Percentiles rank a stretch among this genome's conserved stretches.
These are phyloP conservation scores for Drosophila engyochracea DNA, from an alignment of 2,888 invertebrate genomes.

Conservation along the genomic window DNA sequence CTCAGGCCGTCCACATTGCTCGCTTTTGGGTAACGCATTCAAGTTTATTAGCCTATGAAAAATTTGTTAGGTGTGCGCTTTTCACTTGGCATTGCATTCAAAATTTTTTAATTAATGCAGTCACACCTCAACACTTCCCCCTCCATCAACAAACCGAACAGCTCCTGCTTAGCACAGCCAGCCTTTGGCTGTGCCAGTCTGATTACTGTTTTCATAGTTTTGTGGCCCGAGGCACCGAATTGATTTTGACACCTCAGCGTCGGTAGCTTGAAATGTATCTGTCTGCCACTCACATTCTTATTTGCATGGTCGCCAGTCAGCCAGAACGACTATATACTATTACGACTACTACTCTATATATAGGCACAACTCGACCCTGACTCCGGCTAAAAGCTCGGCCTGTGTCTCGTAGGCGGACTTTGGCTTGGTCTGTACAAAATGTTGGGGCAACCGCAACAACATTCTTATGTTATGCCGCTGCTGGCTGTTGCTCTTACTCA, in stretches of 20 bases:
- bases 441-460: constrained; percentile 54
- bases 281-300: constrained; percentile 27
- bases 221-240: constrained; percentile 23
- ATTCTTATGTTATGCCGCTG: constrained; percentile 56
- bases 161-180: not conserved
- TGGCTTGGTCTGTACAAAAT: constrained; percentile 21
- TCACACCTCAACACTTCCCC: constrained; percentile 34
- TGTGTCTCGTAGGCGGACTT: not conserved
- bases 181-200: not conserved
- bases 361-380: constrained; percentile 11
- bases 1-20: constrained; percentile 33
- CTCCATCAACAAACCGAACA: not conserved
- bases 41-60: constrained; percentile 81
- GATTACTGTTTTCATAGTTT: constrained; percentile 16
- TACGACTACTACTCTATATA: not conserved
- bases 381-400: constrained; percentile 2
- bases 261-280: constrained; percentile 23
- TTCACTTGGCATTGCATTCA: constrained; percentile 74
- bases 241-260: constrained; percentile 49
- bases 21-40: constrained; percentile 65
- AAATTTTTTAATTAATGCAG: constrained; percentile 79
- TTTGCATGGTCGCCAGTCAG: constrained; percentile 39
- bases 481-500: constrained; percentile 14
- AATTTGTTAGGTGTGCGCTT: constrained; percentile 78
- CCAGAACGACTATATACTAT: not conserved